Percentiles rank a stretch among this genome's conserved stretches.
phyloP scores from a whole-genome alignment of 2,888 invertebrate genomes.

The Neoascia interrupta region DNA sequence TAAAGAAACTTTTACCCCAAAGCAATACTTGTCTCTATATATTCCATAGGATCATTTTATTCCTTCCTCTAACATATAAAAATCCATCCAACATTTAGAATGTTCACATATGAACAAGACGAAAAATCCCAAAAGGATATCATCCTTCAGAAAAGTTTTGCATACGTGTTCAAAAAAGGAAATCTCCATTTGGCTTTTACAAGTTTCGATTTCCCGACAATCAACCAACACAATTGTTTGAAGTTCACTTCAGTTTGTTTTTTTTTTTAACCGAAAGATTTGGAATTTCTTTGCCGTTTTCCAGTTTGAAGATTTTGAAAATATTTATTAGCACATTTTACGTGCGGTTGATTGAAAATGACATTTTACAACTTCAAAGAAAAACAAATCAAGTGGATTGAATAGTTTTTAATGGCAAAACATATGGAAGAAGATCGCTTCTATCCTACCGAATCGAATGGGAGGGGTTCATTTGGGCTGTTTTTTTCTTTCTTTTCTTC shows the following conservation, averaged over 20 bases:
- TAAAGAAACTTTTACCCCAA: conserved; percentile 47
- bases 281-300: neutral
- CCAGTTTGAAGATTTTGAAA: conserved; percentile 4
- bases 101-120: conserved; percentile 22
- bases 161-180: conserved; percentile 49
- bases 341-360: conserved; percentile 7
- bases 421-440: too few species aligned
- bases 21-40: too few species aligned
- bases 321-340: neutral
- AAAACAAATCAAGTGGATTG: too few species aligned
- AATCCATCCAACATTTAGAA: conserved; percentile 20
- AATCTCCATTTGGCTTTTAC: conserved; percentile 49
- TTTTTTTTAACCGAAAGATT: too few species aligned
- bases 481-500: too few species aligned
- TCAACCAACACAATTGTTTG: conserved; percentile 31
- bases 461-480: too few species aligned
- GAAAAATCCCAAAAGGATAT: conserved; percentile 2
- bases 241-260: conserved; percentile 33
- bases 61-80: conserved; percentile 16
- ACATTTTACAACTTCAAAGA: neutral
- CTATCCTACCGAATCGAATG: too few species aligned
- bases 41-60: neutral
- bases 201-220: conserved; percentile 52
- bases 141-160: conserved; percentile 43
- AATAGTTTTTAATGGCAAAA: too few species aligned